A percentile compares a stretch with the other conserved stretches of the same genome.
Evolutionary conservation across 2,797 vertebrate genomes (phyloP).

Genomic region (Amazona ochrocephala): DNA sequence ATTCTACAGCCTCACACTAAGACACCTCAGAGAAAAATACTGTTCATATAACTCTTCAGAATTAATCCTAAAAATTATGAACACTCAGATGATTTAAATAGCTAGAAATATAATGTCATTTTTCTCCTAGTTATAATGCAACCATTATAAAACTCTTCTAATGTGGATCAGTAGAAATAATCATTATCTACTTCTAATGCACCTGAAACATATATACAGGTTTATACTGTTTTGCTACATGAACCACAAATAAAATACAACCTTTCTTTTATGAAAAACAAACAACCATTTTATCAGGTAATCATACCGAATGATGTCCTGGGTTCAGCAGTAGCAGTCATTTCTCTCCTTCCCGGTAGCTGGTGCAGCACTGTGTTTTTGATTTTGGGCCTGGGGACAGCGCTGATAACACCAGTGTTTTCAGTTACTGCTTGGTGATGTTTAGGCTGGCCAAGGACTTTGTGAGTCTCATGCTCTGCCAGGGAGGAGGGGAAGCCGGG

Average conservation of each 20-base stretch:
- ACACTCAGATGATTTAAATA: not conserved
- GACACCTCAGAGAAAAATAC: not conserved
- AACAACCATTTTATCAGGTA: not conserved
- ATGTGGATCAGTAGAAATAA: not conserved
- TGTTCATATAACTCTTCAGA: not conserved
- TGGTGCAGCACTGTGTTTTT: too few species aligned
- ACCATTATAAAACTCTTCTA: not conserved
- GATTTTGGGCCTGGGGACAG: too few species aligned
- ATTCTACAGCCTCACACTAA: not conserved
- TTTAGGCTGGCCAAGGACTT: too few species aligned
- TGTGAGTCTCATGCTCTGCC: too few species aligned
- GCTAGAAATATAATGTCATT: not conserved
- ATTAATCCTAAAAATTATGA: not conserved
- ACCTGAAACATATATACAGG: not conserved
- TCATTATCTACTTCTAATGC: not conserved
- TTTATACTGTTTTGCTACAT: conserved; percentile 6
- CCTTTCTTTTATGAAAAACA: not conserved
- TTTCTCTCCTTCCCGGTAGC: too few species aligned
- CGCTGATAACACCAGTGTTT: too few species aligned
- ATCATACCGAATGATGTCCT: not conserved
- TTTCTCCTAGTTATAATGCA: not conserved
- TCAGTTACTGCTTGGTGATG: too few species aligned
- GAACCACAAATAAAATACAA: not conserved
- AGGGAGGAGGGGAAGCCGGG: too few species aligned
- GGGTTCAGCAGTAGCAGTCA: too few species aligned